phyloP scores from a whole-genome alignment of 2,113 vertebrate genomes.

The Vicugna pacos region DNA sequence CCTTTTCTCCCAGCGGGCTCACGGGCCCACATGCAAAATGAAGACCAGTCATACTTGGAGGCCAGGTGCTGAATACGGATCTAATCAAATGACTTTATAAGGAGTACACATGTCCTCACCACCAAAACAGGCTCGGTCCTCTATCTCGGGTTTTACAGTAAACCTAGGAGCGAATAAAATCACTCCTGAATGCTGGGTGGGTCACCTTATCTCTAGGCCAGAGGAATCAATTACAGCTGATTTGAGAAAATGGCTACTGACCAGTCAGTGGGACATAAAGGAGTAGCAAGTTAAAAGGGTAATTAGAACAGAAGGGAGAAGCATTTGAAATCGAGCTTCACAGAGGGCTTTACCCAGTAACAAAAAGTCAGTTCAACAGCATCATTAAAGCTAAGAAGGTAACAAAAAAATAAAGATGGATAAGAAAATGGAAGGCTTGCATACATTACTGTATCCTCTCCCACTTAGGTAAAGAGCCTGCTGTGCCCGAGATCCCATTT shows the following conservation, averaged over 20 bases:
- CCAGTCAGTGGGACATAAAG: slow-evolving; percentile 73
- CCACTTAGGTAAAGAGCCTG: slow-evolving; percentile 62
- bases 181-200: slow-evolving; percentile 70
- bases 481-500: slow-evolving; percentile 70
- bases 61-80: slow-evolving; percentile 57
- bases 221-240: slow-evolving; percentile 82
- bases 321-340: slow-evolving; percentile 78
- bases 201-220: slow-evolving; percentile 79
- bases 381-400: slow-evolving; percentile 70
- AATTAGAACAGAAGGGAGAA: slow-evolving; percentile 81
- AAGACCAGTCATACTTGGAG: slow-evolving; percentile 17
- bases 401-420: slow-evolving; percentile 80
- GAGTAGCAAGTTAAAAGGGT: slow-evolving; percentile 78
- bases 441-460: slow-evolving; percentile 42
- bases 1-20: not conserved
- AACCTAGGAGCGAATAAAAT: slow-evolving; percentile 71
- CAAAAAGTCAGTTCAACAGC: slow-evolving; percentile 82
- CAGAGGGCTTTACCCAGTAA: slow-evolving; percentile 72
- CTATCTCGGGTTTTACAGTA: slow-evolving; percentile 70
- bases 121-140: slow-evolving; percentile 59
- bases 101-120: slow-evolving; percentile 61
- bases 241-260: slow-evolving; percentile 77
- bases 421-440: slow-evolving; percentile 78
- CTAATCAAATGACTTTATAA: slow-evolving; percentile 75
- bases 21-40: not conserved